Conservation (phyloP, 2,113 vertebrate species). For the Elaphurus davidianus region DNA sequence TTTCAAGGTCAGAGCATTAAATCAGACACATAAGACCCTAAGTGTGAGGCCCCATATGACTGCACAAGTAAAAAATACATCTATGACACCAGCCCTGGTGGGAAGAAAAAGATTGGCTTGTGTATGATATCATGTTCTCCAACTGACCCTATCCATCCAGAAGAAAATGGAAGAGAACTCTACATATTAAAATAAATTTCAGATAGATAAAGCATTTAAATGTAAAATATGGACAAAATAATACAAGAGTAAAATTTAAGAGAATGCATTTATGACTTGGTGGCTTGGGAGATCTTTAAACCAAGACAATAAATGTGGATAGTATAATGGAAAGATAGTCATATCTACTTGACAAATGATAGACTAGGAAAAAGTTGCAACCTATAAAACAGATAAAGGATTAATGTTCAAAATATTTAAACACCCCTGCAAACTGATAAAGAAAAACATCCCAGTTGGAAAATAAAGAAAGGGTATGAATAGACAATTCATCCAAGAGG, state of each 20-base stretch:
- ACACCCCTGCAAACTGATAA: slow-evolving; percentile 22
- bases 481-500: background rate
- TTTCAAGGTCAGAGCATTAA: background rate
- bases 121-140: background rate
- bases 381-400: background rate
- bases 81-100: background rate
- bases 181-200: background rate
- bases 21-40: background rate
- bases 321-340: background rate
- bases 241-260: background rate
- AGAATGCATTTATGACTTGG: background rate
- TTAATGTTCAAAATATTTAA: slow-evolving; percentile 27
- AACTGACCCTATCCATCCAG: background rate
- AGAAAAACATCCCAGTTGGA: background rate
- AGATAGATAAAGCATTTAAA: background rate
- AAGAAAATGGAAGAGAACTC: background rate
- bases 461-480: background rate
- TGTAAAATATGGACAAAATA: background rate
- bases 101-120: background rate
- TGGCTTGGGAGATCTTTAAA: background rate
- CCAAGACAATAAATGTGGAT: background rate
- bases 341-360: background rate
- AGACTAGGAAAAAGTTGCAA: background rate
- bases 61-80: background rate
- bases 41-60: background rate